Percentiles rank a stretch among this genome's conserved stretches.
phyloP scores from a whole-genome alignment of 2,888 invertebrate genomes.

The Cremastinae sp. region DNA sequence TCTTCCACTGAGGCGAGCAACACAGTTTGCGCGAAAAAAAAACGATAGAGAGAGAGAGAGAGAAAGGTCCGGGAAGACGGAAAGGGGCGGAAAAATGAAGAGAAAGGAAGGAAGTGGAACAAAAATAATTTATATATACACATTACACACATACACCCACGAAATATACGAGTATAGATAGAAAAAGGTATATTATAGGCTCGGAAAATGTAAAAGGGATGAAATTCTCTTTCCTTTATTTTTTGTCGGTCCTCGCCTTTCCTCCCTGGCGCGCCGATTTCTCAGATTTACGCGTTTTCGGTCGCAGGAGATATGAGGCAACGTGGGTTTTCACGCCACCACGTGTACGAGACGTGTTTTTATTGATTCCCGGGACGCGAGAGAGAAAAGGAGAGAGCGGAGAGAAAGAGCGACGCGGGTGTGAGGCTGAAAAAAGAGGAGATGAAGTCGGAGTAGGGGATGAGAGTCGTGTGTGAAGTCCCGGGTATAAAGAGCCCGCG shows the following conservation, averaged over 20 bases:
- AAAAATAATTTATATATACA: no score
- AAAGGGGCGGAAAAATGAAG: not conserved
- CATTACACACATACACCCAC: not conserved
- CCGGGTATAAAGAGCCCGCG: constrained; percentile 51
- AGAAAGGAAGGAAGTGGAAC: constrained; percentile 4
- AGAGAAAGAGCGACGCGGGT: constrained; percentile 24
- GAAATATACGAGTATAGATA: constrained; percentile 5
- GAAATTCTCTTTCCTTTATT: constrained; percentile 28
- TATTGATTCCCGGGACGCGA: constrained; percentile 57
- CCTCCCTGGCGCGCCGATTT: constrained; percentile 45
- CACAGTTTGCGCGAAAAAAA: constrained; percentile 5
- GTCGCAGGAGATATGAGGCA: constrained; percentile 49
- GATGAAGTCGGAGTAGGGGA: constrained; percentile 8
- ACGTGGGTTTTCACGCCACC: constrained; percentile 55
- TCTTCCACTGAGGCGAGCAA: constrained; percentile 11
- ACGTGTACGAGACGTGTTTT: constrained; percentile 62
- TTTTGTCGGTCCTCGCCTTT: not conserved
- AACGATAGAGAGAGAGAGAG: not conserved
- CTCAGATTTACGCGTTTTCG: constrained; percentile 63
- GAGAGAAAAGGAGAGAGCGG: constrained; percentile 25
- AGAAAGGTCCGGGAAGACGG: not conserved
- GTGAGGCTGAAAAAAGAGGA: constrained; percentile 20
- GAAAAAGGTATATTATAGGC: constrained; percentile 48
- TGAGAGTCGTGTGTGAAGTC: constrained; percentile 43
- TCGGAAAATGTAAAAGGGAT: constrained; percentile 41